These are phyloP conservation scores for Lycaon pictus DNA, from an alignment of 2,113 vertebrate genomes.

Conservation along the genomic window DNA sequence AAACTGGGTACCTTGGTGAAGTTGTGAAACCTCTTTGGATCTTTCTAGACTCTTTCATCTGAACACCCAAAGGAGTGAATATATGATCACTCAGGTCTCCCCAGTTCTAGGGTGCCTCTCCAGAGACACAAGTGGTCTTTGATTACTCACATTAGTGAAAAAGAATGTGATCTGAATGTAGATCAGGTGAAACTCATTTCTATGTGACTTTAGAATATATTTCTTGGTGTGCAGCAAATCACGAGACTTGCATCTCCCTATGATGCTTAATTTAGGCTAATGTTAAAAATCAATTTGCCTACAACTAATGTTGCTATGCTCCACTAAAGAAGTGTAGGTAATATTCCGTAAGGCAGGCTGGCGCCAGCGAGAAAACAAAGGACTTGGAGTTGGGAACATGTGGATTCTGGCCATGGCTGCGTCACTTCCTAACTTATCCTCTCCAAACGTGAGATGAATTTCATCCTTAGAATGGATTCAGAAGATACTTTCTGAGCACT, in stretches of 20 bases:
- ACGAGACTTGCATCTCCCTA: constrained; percentile 27
- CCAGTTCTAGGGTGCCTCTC: not conserved
- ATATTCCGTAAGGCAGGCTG: not conserved
- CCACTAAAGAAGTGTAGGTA: not conserved
- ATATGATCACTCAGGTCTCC: not conserved
- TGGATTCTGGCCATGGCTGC: not conserved
- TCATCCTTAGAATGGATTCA: not conserved
- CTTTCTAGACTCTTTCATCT: constrained; percentile 30
- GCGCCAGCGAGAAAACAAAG: not conserved
- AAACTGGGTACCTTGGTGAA: not conserved
- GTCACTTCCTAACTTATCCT: not conserved
- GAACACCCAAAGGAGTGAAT: not conserved
- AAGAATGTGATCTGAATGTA: constrained; percentile 34
- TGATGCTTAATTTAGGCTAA: constrained; percentile 34
- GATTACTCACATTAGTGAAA: constrained; percentile 31
- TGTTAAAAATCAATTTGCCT: constrained; percentile 57
- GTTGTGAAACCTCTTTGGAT: not conserved
- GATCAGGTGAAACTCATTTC: constrained; percentile 24
- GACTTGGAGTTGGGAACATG: not conserved
- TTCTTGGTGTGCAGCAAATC: constrained; percentile 45
- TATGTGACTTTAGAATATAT: constrained; percentile 39
- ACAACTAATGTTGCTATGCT: not conserved
- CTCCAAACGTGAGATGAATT: not conserved
- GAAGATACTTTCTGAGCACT: not conserved
- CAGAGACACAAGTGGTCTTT: not conserved